phyloP scores from a whole-genome alignment of 1,140 invertebrate genomes.

The Microplitis demolitor region DNA sequence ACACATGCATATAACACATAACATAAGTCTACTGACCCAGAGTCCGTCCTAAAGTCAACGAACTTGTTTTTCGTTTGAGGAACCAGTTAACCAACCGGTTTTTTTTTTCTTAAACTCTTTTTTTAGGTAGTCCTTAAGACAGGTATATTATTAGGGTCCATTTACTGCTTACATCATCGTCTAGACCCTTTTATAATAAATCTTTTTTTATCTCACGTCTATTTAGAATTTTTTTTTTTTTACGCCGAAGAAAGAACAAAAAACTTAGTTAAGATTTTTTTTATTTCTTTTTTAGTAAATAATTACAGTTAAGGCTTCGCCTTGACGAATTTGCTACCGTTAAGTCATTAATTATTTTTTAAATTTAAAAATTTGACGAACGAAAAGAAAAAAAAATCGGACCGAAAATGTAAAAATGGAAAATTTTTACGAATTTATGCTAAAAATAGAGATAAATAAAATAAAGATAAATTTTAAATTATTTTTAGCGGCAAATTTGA shows the following conservation, averaged over 20 bases:
- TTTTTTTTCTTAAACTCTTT: neutral
- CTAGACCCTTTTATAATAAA: too few relatives aligned
- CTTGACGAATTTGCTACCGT: constrained; percentile 25
- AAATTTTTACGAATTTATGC: neutral
- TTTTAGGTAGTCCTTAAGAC: too few relatives aligned
- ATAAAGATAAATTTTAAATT: too few relatives aligned
- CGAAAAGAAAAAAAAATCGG: neutral
- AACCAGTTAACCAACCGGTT: neutral
- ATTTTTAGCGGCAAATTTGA: neutral
- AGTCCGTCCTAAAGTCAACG: constrained; percentile 13
- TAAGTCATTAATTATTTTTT: constrained; percentile 13
- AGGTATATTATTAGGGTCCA: too few relatives aligned
- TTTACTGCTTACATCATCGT: too few relatives aligned
- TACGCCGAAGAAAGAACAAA: too few relatives aligned
- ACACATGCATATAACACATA: too few relatives aligned
- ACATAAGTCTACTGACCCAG: constrained; percentile 46
- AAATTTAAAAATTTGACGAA: neutral
- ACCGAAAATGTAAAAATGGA: neutral
- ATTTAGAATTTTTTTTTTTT: too few relatives aligned
- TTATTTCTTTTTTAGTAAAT: too few relatives aligned
- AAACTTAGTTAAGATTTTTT: too few relatives aligned
- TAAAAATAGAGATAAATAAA: constrained; percentile 25
- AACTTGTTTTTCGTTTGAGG: constrained; percentile 4
- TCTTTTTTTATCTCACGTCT: too few relatives aligned
- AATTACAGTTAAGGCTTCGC: neutral